Conservation (phyloP, 2,797 vertebrate genomes). For the Adelosebastes latens region DNA sequence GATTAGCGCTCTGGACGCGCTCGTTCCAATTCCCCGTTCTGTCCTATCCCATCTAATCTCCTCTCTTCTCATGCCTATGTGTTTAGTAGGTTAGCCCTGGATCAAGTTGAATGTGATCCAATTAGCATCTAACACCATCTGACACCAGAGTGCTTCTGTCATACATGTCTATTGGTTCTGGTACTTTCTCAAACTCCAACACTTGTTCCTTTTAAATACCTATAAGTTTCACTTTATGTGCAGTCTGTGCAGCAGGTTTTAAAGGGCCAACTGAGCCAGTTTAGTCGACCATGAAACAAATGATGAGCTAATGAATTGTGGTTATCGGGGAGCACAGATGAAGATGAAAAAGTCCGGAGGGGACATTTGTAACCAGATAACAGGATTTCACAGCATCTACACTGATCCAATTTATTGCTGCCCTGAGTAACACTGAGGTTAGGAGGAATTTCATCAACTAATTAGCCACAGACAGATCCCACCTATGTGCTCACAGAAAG, state of each 20-base stretch:
- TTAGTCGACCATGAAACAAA: constrained; percentile 10
- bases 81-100: constrained; percentile 70
- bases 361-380: constrained; percentile 64
- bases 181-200: background rate
- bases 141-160: constrained; percentile 32
- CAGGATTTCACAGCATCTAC: constrained; percentile 65
- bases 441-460: constrained; percentile 53
- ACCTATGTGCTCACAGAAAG: background rate
- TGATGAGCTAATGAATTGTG: constrained; percentile 39
- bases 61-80: constrained; percentile 48
- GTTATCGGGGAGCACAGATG: constrained; percentile 24
- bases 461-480: constrained; percentile 37
- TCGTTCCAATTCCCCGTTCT: constrained; percentile 63
- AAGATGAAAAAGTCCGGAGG: constrained; percentile 42
- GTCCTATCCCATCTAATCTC: constrained; percentile 66
- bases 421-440: constrained; percentile 46
- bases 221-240: background rate
- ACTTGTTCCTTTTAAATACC: background rate
- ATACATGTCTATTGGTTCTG: background rate
- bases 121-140: constrained; percentile 69
- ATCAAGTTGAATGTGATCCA: constrained; percentile 73
- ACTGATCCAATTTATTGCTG: constrained; percentile 67
- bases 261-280: background rate
- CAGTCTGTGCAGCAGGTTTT: background rate
- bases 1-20: constrained; percentile 58